These are phyloP conservation scores for Pygocentrus nattereri DNA, from an alignment of 2,797 vertebrate species.

Conservation along the genomic window DNA sequence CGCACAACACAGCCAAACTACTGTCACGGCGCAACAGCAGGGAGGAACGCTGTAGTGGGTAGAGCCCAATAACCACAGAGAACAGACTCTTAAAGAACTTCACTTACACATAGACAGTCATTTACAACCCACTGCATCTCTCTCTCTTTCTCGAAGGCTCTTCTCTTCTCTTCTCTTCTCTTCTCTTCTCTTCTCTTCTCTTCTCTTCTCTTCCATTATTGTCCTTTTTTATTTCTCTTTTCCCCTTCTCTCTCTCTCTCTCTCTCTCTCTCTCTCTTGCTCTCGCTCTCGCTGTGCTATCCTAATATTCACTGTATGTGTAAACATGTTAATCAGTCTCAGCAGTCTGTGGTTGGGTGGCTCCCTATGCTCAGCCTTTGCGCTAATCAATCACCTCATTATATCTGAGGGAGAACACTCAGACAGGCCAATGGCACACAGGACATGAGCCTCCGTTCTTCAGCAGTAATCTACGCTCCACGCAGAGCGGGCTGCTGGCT, in stretches of 20 bases:
- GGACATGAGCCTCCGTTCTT: conserved; percentile 23
- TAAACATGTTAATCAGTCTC: conserved; percentile 74
- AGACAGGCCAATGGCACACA: conserved; percentile 45
- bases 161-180: conserved; percentile 1
- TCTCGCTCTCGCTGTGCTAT: not conserved
- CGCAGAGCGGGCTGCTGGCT: conserved; percentile 3
- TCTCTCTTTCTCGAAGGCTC: not conserved
- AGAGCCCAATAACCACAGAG: conserved; percentile 25
- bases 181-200: not conserved
- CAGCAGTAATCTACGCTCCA: not conserved
- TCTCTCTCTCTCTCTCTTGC: not conserved
- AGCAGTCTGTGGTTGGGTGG: conserved; percentile 56
- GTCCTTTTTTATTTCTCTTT: not conserved
- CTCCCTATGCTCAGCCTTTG: conserved; percentile 50
- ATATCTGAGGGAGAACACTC: conserved; percentile 63
- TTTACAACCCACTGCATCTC: not conserved
- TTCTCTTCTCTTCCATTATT: not conserved
- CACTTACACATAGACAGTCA: not conserved
- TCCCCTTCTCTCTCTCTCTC: not conserved
- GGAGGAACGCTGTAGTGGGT: not conserved
- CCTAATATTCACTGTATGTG: conserved; percentile 20
- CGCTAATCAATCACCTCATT: conserved; percentile 71
- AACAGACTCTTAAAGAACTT: conserved; percentile 12
- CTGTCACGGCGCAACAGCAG: conserved; percentile 12
- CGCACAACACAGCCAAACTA: conserved; percentile 40